phyloP scores from a whole-genome alignment of 2,797 vertebrate species.

The Pangasius krempfi region DNA sequence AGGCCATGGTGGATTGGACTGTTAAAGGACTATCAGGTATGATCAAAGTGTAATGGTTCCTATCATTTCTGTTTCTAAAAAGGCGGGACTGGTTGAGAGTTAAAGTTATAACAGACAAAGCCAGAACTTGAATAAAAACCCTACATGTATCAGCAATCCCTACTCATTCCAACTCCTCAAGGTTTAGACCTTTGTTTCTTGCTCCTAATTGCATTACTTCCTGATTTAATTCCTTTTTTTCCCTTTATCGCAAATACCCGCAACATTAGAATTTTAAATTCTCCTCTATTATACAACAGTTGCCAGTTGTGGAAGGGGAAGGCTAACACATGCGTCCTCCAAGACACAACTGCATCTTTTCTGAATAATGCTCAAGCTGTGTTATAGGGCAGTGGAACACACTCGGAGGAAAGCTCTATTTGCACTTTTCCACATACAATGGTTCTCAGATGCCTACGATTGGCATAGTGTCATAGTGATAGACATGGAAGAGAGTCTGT shows the following conservation, averaged over 20 bases:
- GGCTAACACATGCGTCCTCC: not conserved
- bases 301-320: not conserved
- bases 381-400: not conserved
- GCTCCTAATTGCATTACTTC: not conserved
- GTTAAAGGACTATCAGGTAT: not conserved
- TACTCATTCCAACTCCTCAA: no score
- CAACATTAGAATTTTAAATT: not conserved
- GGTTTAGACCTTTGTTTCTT: not conserved
- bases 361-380: not conserved
- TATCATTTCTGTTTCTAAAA: not conserved
- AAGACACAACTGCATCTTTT: not conserved
- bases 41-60: not conserved
- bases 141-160: no score
- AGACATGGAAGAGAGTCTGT: not conserved
- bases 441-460: not conserved
- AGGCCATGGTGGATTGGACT: not conserved
- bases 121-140: no score
- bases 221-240: no score
- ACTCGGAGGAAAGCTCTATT: not conserved
- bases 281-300: not conserved
- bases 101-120: not conserved
- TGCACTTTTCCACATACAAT: not conserved
- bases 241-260: no score
- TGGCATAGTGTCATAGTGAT: not conserved
- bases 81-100: not conserved